Evolutionary conservation across 2,888 invertebrate species (phyloP).

Genomic region (Polylopha cassiicola): DNA sequence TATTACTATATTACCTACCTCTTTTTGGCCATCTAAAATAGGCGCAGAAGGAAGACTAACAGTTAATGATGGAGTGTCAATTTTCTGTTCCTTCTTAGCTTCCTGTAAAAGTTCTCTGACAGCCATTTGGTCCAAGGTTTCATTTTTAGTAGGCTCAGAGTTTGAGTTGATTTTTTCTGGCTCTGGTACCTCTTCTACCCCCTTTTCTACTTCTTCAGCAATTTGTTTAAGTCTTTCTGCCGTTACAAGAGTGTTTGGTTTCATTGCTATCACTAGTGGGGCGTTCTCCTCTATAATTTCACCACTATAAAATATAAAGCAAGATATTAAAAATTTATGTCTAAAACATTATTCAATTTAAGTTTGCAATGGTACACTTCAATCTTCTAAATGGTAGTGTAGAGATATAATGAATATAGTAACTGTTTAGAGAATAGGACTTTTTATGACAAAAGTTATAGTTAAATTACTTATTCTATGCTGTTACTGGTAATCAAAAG

Average conservation of each 20-base stretch:
- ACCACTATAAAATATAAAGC: too few species aligned
- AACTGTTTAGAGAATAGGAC: too few species aligned
- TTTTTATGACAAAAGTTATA: too few species aligned
- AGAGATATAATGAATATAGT: too few species aligned
- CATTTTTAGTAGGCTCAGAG: conserved; percentile 40
- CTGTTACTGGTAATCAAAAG: too few species aligned
- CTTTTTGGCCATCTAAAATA: conserved; percentile 78
- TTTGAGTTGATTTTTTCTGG: conserved; percentile 46
- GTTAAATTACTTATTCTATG: too few species aligned
- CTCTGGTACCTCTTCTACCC: conserved; percentile 71
- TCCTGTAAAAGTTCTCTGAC: conserved; percentile 83
- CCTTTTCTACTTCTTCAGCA: conserved; percentile 66
- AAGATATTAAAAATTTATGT: too few species aligned
- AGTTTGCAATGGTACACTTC: too few species aligned
- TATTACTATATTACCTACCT: conserved; percentile 55
- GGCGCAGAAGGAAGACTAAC: conserved; percentile 79
- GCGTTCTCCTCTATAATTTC: conserved; percentile 69
- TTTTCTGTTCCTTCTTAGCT: conserved; percentile 55
- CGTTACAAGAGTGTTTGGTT: conserved; percentile 74
- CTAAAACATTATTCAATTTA: too few species aligned
- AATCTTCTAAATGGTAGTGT: too few species aligned
- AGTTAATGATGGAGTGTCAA: conserved; percentile 54
- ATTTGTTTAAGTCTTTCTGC: conserved; percentile 67
- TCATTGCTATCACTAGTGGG: conserved; percentile 82
- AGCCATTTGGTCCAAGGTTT: conserved; percentile 81